phyloP scores from a whole-genome alignment of 2,113 vertebrate genomes.

The Hemiprocne comata region DNA sequence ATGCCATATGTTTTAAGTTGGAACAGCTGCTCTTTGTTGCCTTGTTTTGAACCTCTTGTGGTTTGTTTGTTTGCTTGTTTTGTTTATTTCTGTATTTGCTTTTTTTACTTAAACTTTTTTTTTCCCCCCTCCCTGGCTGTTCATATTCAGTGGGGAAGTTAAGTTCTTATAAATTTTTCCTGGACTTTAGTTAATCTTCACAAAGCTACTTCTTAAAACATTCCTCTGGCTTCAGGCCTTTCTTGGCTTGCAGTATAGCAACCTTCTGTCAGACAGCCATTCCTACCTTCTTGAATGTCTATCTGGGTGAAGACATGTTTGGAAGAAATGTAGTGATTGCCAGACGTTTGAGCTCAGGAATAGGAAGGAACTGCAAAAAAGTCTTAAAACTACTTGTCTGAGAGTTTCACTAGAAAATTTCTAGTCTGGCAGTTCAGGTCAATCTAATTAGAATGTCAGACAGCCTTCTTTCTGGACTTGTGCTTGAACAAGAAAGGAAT shows the following conservation, averaged over 20 bases:
- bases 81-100: neutral
- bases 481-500: neutral
- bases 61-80: neutral
- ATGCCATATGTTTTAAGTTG: neutral
- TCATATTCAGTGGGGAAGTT: neutral
- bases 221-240: constrained; percentile 34
- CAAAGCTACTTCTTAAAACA: constrained; percentile 1
- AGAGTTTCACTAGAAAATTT: neutral
- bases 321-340: constrained; percentile 9
- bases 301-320: constrained; percentile 33
- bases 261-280: constrained; percentile 51
- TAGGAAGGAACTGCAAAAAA: neutral
- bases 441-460: neutral
- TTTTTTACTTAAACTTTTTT: neutral
- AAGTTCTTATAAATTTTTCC: neutral
- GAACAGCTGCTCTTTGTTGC: neutral
- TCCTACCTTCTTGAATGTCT: constrained; percentile 34
- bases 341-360: neutral
- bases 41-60: neutral
- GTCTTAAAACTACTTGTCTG: neutral
- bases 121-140: neutral
- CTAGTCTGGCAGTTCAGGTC: neutral
- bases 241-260: constrained; percentile 18
- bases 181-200: neutral
- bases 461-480: neutral